Conservation (phyloP, 2,113 vertebrate genomes). For the Pterocles gutturalis region DNA sequence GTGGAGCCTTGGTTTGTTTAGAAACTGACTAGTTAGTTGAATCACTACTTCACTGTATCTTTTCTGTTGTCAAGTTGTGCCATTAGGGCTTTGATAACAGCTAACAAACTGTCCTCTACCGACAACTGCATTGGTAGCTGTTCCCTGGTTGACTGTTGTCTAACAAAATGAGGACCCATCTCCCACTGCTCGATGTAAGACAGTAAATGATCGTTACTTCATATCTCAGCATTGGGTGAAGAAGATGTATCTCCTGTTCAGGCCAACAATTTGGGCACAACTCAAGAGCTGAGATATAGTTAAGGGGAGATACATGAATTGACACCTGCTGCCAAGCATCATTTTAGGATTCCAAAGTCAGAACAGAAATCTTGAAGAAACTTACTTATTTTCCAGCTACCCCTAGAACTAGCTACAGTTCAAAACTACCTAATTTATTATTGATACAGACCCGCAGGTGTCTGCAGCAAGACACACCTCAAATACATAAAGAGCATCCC, state of each 20-base stretch:
- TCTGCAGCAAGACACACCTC: neutral
- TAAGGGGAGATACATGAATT: neutral
- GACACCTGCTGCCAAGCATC: neutral
- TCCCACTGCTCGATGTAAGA: neutral
- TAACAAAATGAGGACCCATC: neutral
- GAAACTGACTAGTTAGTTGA: neutral
- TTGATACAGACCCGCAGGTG: neutral
- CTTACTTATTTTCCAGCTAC: neutral
- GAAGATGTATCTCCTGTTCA: neutral
- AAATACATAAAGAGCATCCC: rapidly evolving
- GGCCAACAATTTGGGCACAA: neutral
- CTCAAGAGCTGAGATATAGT: neutral
- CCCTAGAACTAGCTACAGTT: neutral
- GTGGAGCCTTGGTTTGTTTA: neutral
- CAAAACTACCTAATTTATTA: neutral
- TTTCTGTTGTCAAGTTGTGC: neutral
- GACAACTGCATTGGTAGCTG: neutral
- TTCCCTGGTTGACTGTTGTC: neutral
- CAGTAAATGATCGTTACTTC: neutral
- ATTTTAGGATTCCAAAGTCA: neutral
- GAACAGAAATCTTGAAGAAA: neutral
- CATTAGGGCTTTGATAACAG: neutral
- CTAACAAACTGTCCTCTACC: neutral
- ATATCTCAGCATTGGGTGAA: neutral
- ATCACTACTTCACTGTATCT: neutral